Base-by-base conservation (phyloP, 2,113 vertebrate genomes). In the Lagopus leucura region DNA sequence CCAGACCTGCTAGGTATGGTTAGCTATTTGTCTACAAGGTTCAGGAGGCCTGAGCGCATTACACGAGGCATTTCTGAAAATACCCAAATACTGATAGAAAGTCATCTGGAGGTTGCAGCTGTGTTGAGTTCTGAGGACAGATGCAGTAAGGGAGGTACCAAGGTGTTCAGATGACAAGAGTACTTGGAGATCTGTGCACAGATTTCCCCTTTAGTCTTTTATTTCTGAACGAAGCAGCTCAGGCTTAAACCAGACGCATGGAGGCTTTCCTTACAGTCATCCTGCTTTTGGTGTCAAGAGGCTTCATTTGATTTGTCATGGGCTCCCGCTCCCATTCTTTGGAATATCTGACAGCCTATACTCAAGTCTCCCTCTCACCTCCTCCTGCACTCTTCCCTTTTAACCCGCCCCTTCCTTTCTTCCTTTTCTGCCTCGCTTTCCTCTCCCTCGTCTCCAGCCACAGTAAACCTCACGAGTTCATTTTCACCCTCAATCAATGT, bases 341-440 rank as follows among this genome's bases (percentile, higher is more conserved):
- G 83, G 87, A 96, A 95, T 96, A 97, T 63, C 88, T 88, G 85
- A 83, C 74, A 94, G 91, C 91, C 82, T 96, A 21, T 93, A 88
- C 79, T 93, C 54, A 71, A 93, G 78, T 64, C 86, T 93, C 88
- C 90, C 87, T 86, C 47, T 92, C 82, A 84, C 88, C 76, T 82
- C 67, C 75, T 92, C 82, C 92, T 72, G 54, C 84, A 77, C 88
- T 87, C 86, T 91, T 69, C 70, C 87, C 73, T 90, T 96, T 86
- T 86, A 87, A 95, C 82, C 73, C 84, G 17, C 84, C 69, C 84
- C 42, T 10, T 43, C 86, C 93, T 95, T 84, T 88, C 78, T 84
- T 47, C 82, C 86, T 92, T 95, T 81, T 88, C 80, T 84, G 80
- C 91, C 72, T 65, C 3, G 65, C 72, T 86, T 21, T 91, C 83